Percentiles rank a stretch among this genome's conserved stretches.
phyloP scores from a whole-genome alignment of 2,888 invertebrate genomes.

The Vanessa cardui region DNA sequence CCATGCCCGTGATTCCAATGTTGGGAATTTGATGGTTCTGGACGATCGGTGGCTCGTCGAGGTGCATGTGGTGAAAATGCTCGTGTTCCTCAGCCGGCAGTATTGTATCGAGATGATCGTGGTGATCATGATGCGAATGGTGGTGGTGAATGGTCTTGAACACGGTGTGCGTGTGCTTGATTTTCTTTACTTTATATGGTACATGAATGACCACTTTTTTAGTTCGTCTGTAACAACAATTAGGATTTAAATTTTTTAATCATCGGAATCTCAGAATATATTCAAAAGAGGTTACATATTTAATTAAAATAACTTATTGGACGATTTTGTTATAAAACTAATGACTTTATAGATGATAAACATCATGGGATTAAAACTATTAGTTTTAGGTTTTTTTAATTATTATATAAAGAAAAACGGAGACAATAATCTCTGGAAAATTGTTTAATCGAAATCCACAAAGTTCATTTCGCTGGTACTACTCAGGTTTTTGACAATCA shows the following conservation, averaged over 20 bases:
- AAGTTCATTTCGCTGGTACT: too few species aligned
- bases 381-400: too few species aligned
- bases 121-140: constrained; percentile 67
- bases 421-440: too few species aligned
- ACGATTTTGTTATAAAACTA: too few species aligned
- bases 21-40: constrained; percentile 58
- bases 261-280: neutral
- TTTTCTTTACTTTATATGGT: constrained; percentile 86
- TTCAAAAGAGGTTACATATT: neutral
- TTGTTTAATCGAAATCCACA: too few species aligned
- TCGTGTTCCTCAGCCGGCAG: constrained; percentile 70
- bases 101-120: constrained; percentile 48
- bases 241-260: neutral
- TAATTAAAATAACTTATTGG: neutral
- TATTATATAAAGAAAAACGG: too few species aligned
- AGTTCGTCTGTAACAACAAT: constrained; percentile 68
- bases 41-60: constrained; percentile 59
- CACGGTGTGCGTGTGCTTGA: constrained; percentile 88
- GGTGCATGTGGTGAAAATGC: constrained; percentile 76
- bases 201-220: constrained; percentile 87
- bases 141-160: constrained; percentile 86
- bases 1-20: constrained; percentile 56
- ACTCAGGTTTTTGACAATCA: too few species aligned
- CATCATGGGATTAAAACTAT: too few species aligned
- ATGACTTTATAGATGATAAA: too few species aligned